Evolutionary conservation across 2,888 invertebrate species (phyloP), one percentile per base, ranked within the genome.

Genomic region (Eupithecia tripunctaria): DNA sequence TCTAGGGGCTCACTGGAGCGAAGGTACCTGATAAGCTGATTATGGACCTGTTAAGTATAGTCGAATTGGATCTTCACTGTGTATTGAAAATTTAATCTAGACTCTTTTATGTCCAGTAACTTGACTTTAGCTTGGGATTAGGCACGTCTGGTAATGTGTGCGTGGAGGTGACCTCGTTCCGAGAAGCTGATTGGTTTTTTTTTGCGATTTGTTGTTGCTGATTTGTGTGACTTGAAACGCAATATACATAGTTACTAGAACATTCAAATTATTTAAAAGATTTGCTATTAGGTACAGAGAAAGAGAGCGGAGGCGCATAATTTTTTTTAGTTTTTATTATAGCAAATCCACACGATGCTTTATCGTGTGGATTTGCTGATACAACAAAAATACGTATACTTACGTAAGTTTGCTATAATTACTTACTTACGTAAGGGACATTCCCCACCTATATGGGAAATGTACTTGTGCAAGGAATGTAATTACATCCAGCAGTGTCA

Each of bases 21-120:
- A 56, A 38, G 27, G 65, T 67, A 67, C 69, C 70, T 67, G 65
- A 66, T 74, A 74, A 71, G 74, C 71, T 68, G 38, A 68, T 68
- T 74, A 65, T 60, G 59, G 60, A 47, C 43, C 68, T 67, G 51
- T 68, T 74, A 62, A 66, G 74, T 68, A 71, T 65, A 38, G 38
- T 56, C n/a, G 64, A 59, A 73, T 70, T 64, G 68, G 59, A 73
- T 68, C 71, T 65, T 73, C 32, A 68, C 64, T 59, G 41, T 68
- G 41, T 29, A 64, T 59, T 74, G 32, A 36, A 67, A 70, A 69
- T 69, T 62, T 63, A 38, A 62, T 73, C 67, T 73, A 60, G 43
- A 27, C 51, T 66, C 43, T 47, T 41, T 71, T 60, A 60, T 36
- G 63, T 36, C 32, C 60, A 47, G 62, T 68, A 62, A 63, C 47